A percentile compares a stretch with the other conserved stretches of the same genome.
phyloP scores from a whole-genome alignment of 2,113 vertebrate species.

The Grus americana region DNA sequence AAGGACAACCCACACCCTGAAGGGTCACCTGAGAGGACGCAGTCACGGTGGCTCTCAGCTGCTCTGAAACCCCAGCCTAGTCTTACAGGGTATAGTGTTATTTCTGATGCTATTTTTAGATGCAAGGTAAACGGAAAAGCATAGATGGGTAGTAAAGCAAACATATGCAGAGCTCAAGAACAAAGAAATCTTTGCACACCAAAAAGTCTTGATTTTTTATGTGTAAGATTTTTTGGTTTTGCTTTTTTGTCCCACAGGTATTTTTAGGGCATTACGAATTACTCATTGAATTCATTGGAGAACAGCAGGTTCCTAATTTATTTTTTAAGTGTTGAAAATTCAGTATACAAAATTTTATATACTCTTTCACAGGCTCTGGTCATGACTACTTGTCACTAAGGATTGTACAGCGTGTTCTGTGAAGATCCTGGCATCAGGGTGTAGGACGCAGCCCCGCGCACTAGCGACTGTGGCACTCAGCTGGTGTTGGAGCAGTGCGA shows the following conservation, averaged over 20 bases:
- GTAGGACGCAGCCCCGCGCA: fast-evolving
- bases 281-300: neutral
- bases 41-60: neutral
- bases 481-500: fast-evolving
- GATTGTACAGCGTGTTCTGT: fast-evolving
- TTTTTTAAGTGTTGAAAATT: neutral
- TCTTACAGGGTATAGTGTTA: neutral
- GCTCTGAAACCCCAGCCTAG: neutral
- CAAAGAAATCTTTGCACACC: neutral
- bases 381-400: fast-evolving
- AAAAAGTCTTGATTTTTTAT: neutral
- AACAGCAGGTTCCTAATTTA: neutral
- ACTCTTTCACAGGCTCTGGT: neutral
- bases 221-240: neutral
- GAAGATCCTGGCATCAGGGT: fast-evolving
- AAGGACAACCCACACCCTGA: neutral
- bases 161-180: neutral
- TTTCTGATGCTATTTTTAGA: neutral
- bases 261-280: neutral
- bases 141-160: neutral
- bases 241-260: neutral
- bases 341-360: neutral
- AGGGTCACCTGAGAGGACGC: neutral
- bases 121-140: neutral
- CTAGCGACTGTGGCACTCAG: fast-evolving